Conservation (phyloP, 1,140 invertebrate species). For the Acromyrmex heyeri region DNA sequence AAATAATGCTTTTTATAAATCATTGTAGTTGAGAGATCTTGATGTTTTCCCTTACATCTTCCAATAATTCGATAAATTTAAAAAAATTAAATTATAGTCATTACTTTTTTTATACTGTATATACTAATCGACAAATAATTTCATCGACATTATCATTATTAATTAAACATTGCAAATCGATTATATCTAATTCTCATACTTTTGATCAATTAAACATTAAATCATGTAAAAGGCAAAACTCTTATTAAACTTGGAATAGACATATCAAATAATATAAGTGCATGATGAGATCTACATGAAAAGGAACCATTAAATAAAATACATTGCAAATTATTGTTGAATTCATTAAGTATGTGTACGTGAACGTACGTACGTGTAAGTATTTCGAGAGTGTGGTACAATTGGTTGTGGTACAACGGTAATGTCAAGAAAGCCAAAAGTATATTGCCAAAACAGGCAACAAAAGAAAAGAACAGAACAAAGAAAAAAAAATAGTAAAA, state of each 20-base stretch:
- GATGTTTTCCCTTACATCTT: neutral
- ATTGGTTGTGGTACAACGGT: no score
- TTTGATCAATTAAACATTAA: neutral
- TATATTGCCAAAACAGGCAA: neutral
- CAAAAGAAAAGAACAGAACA: neutral
- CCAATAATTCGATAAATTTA: neutral
- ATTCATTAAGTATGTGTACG: constrained; percentile 35
- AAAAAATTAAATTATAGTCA: neutral
- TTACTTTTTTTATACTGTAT: neutral
- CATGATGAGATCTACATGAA: neutral
- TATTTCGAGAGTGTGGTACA: neutral
- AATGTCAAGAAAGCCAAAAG: constrained; percentile 49
- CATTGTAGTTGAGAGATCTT: neutral
- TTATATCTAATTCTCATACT: neutral
- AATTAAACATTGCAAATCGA: neutral
- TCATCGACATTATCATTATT: neutral
- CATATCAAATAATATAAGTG: neutral
- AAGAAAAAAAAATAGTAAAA: constrained; percentile 62
- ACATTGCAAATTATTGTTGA: neutral
- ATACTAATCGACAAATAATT: neutral
- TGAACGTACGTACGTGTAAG: neutral
- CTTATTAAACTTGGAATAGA: no score
- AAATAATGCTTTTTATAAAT: neutral
- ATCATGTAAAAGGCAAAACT: neutral
- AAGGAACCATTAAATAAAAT: neutral